Evolutionary conservation across 2,113 vertebrate species (phyloP), one percentile per base, ranked within the genome.

Genomic region (Willisornis vidua): DNA sequence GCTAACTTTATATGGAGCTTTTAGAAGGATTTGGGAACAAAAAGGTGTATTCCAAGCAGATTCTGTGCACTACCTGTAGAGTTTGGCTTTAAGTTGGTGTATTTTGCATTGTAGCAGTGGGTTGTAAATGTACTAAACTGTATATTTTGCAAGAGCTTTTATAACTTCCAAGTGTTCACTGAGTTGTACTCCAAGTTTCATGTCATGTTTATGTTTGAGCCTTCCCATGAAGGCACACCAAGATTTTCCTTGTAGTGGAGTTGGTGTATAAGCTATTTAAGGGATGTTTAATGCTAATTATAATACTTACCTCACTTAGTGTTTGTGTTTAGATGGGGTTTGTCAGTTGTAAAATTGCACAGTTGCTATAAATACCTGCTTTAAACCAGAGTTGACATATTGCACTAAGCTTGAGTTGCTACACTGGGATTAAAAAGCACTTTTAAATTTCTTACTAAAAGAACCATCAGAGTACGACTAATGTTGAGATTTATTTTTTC

Each of bases 401-500:
- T 97, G 95, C 89, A 95, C 94, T 97, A 81, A 94, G 79, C 45
- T 57, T 84, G 70, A 95, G 84, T 96, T 94, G 94, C 76, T 85
- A 80, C 91, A 94, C 92, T 91, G 63, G 77, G 85, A 72, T 67
- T 88, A 74, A 93, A 95, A 93, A 92, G 92, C 95, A 97, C 95
- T 97, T 97, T 92, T 79, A 75, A 95, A 94, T 71, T 94, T 96
- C 86, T 62, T 95, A 92, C 85, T 76, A 70, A 54, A 74, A 85
- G 67, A 74, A 77, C 74, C 87, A 82, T 94, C 52, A 48, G 51
- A 90, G 59, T 84, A 96, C 12, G 26, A 91, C 41, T 95, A 87
- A 95, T 61, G 84, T 57, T 57, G 70, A 96, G 59, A 89, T 95
- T 93, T 97, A 96, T 96, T 96, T 96, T 97, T 96, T 95, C 74